Base-by-base conservation (phyloP, 2,113 vertebrate genomes). In the Labeo rohita region DNA sequence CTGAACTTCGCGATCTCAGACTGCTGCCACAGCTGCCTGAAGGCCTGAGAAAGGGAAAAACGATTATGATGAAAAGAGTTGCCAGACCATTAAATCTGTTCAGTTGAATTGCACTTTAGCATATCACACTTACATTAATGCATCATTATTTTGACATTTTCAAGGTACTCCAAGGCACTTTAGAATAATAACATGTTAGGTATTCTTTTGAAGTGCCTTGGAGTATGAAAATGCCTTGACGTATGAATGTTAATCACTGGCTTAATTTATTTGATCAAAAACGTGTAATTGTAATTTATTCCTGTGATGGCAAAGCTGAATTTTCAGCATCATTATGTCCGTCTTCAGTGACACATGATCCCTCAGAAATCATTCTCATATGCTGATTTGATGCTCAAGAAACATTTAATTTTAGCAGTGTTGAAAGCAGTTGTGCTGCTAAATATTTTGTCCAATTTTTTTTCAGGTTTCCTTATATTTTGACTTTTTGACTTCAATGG, bases 1-100 rank as follows among this genome's bases (percentile, higher is more conserved):
- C 49, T 79, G 63, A 81, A 81, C 79, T 65, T 39, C 28, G 79
- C 39, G 18, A 45, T 61, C 36, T 61, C 54, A 43, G 77, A 54
- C 28, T 39, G 28, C 50, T 8, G 52, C 36, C 78, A 47, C 56
- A 16, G 43, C 39, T 78, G 36, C 36, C 77, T 43, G 54, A 43
- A 59, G 54, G 18, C 9, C 59, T 28, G 54, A 66, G 28, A 63
- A 63, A 63, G 4, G n/a, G 61, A 11, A 63, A 63, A 63, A 63
- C 10, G 4, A 28, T 23, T 68, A 9, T 65, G 21, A 65, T 23
- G 9, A 4, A 23, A 36, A 36, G 56, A 59, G 18, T 59, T 59
- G 61, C 4, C 61, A 65, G 10, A 65, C 23, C 5, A 23, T 65
- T 65, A 36, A 68, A 7, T 13, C 65, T 16, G 39, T 16, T 66